phyloP scores from a whole-genome alignment of 2,888 invertebrate species.

The Noctua fimbriata region DNA sequence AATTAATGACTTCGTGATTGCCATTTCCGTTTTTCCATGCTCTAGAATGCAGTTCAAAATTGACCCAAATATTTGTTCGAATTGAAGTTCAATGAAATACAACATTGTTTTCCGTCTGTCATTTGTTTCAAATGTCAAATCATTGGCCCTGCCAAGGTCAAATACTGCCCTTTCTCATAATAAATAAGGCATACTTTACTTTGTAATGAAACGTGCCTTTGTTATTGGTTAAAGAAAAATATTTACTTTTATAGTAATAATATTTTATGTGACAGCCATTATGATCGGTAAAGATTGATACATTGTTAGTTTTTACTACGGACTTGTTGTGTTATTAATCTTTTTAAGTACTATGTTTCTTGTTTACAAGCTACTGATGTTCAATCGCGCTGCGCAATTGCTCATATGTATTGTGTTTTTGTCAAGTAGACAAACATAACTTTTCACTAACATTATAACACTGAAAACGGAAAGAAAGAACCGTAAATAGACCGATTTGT shows the following conservation, averaged over 20 bases:
- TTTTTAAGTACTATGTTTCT: not conserved
- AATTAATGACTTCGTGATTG: not conserved
- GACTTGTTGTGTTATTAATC: conserved; percentile 16
- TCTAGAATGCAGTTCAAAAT: conserved; percentile 35
- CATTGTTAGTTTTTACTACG: conserved; percentile 40
- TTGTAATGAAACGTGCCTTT: conserved; percentile 74
- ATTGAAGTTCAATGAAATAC: conserved; percentile 57
- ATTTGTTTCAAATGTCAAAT: conserved; percentile 60
- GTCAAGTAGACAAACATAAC: too few species aligned
- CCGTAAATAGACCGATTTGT: too few species aligned
- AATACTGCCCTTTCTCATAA: conserved; percentile 67
- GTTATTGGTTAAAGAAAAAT: conserved; percentile 70
- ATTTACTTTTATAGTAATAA: conserved; percentile 47
- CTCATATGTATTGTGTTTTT: not conserved
- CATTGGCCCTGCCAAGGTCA: conserved; percentile 55
- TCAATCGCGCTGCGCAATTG: not conserved
- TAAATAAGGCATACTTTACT: conserved; percentile 65
- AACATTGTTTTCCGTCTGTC: conserved; percentile 37
- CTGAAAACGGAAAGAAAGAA: too few species aligned
- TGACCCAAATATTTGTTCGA: conserved; percentile 45
- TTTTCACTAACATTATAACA: too few species aligned
- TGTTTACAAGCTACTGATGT: not conserved
- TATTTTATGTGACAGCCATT: conserved; percentile 57
- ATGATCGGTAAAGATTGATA: conserved; percentile 45
- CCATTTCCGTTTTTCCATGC: conserved; percentile 12